Percentiles rank a stretch among this genome's conserved stretches.
Evolutionary conservation across 2,888 invertebrate species (phyloP).

Genomic region (Stomorhina lunata): DNA sequence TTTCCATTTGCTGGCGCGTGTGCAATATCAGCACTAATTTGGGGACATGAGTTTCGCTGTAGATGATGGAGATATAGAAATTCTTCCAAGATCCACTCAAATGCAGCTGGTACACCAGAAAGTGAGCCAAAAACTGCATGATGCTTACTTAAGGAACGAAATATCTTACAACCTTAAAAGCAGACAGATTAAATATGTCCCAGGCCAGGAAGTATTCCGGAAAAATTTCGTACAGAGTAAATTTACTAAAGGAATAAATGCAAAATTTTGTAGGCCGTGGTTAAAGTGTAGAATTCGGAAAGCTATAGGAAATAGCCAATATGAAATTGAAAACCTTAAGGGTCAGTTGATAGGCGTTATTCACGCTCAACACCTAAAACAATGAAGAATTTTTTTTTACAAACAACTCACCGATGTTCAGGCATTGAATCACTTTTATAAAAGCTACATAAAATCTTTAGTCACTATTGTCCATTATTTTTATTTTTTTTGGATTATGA

Average conservation of each 20-base stretch:
- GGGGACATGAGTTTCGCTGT: too few relatives aligned
- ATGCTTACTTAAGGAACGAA: background rate
- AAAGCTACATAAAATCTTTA: too few relatives aligned
- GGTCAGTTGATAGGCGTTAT: background rate
- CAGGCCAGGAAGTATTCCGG: too few relatives aligned
- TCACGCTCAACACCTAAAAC: background rate
- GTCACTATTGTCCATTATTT: too few relatives aligned
- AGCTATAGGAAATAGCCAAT: background rate
- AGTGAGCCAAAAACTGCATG: background rate
- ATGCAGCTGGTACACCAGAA: background rate
- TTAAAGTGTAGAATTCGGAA: background rate
- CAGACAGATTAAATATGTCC: background rate
- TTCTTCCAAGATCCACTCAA: background rate
- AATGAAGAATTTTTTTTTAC: background rate
- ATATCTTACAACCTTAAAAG: background rate
- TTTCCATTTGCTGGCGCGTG: too few relatives aligned
- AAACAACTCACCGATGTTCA: too few relatives aligned
- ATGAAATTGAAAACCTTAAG: background rate
- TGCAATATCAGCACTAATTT: too few relatives aligned
- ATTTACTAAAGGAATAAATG: background rate
- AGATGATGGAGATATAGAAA: background rate
- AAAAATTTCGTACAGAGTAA: background rate
- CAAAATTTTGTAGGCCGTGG: conserved; percentile 13
- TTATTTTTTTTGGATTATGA: too few relatives aligned
- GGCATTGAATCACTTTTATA: too few relatives aligned